phyloP scores from a whole-genome alignment of 2,797 vertebrate genomes.

The Meriones psammophilus region DNA sequence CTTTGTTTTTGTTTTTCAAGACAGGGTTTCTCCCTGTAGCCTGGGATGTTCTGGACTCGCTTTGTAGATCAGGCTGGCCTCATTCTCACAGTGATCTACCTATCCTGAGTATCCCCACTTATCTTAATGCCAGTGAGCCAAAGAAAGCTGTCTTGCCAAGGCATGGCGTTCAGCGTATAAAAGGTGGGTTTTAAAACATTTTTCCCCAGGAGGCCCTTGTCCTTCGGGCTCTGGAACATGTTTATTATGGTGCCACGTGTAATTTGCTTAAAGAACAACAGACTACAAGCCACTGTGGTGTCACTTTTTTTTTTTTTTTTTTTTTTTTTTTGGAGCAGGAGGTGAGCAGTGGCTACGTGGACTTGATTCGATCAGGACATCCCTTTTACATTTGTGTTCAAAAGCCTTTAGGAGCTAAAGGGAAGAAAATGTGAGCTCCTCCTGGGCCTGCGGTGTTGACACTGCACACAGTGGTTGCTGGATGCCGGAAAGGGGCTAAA shows the following conservation, averaged over 20 bases:
- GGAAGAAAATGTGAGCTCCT: neutral
- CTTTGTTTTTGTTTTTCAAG: no score
- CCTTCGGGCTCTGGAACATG: neutral
- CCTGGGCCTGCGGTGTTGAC: neutral
- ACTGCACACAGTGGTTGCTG: neutral
- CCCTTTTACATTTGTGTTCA: neutral
- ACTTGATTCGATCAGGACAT: neutral
- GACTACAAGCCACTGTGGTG: neutral
- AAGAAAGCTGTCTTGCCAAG: neutral
- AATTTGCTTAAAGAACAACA: neutral
- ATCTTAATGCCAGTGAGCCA: neutral
- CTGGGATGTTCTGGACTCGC: no score
- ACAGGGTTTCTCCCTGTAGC: no score
- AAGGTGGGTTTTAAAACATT: neutral
- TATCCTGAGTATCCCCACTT: neutral
- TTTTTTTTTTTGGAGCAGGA: no score
- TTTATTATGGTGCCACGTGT: neutral
- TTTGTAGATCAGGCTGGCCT: no score
- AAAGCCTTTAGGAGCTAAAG: conserved; percentile 31
- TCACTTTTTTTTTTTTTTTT: neutral
- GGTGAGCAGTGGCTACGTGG: neutral
- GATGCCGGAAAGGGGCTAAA: neutral
- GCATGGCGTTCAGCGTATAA: neutral
- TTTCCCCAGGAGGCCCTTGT: neutral
- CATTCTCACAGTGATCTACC: no score